phyloP scores from a whole-genome alignment of 2,797 vertebrate genomes.

The Crenichthys baileyi region DNA sequence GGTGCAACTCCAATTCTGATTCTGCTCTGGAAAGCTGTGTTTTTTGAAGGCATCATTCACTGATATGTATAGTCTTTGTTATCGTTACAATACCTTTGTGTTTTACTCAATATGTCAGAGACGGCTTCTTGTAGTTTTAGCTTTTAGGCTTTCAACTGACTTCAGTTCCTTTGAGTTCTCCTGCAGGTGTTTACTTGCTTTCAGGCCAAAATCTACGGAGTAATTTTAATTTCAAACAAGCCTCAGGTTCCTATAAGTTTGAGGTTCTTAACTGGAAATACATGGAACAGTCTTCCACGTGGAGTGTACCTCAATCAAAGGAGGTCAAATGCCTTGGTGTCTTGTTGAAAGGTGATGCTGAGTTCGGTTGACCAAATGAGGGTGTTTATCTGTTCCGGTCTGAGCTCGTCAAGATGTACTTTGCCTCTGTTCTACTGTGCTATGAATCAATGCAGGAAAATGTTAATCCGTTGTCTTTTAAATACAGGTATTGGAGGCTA shows the following conservation, averaged over 20 bases:
- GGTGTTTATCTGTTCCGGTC: too few species aligned
- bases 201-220: too few species aligned
- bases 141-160: neutral
- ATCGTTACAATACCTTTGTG: neutral
- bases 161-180: neutral
- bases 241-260: neutral
- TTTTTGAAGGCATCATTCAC: neutral
- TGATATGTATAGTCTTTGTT: neutral
- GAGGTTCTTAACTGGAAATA: neutral
- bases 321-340: neutral
- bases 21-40: neutral
- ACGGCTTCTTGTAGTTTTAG: neutral
- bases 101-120: neutral
- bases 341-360: too few species aligned
- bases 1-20: constrained; percentile 10
- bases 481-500: too few species aligned
- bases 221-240: neutral
- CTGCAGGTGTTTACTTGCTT: neutral
- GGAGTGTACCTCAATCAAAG: neutral
- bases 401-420: too few species aligned
- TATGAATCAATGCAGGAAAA: too few species aligned
- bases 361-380: too few species aligned
- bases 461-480: too few species aligned
- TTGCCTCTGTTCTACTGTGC: too few species aligned
- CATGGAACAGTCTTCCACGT: neutral